phyloP scores from a whole-genome alignment of 2,797 vertebrate species.

The Iguana delicatissima region DNA sequence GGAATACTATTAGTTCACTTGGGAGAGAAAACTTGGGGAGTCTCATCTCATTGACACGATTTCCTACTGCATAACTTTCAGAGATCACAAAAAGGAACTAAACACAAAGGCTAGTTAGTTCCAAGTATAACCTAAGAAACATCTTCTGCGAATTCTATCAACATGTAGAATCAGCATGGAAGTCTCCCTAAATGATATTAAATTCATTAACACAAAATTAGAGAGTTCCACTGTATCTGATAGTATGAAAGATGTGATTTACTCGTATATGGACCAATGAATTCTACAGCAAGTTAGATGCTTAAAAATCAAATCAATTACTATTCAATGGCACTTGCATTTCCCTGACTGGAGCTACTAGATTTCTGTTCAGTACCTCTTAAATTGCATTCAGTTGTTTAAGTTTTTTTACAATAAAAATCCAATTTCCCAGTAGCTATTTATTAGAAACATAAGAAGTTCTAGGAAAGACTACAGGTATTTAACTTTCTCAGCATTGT shows the following conservation, averaged over 20 bases:
- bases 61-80: slow-evolving; percentile 33
- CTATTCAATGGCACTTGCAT: slow-evolving; percentile 11
- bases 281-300: slow-evolving; percentile 40
- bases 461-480: not conserved
- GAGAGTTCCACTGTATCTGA: slow-evolving; percentile 53
- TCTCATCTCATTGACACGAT: not conserved
- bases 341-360: not conserved
- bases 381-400: not conserved
- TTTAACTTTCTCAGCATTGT: not conserved
- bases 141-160: slow-evolving; percentile 58
- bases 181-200: slow-evolving; percentile 60
- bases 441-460: not conserved
- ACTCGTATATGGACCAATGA: not conserved
- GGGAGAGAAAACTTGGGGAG: not conserved
- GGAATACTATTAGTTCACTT: not conserved
- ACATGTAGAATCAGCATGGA: slow-evolving; percentile 70
- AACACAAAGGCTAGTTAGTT: slow-evolving; percentile 63
- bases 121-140: slow-evolving; percentile 66
- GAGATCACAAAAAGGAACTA: slow-evolving; percentile 53
- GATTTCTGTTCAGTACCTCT: not conserved
- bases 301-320: slow-evolving; percentile 30
- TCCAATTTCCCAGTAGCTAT: not conserved
- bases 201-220: slow-evolving; percentile 72
- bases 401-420: not conserved
- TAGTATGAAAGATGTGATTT: slow-evolving; percentile 43